These are phyloP conservation scores for Gila orcuttii DNA, from an alignment of 2,113 vertebrate genomes.

Conservation along the genomic window DNA sequence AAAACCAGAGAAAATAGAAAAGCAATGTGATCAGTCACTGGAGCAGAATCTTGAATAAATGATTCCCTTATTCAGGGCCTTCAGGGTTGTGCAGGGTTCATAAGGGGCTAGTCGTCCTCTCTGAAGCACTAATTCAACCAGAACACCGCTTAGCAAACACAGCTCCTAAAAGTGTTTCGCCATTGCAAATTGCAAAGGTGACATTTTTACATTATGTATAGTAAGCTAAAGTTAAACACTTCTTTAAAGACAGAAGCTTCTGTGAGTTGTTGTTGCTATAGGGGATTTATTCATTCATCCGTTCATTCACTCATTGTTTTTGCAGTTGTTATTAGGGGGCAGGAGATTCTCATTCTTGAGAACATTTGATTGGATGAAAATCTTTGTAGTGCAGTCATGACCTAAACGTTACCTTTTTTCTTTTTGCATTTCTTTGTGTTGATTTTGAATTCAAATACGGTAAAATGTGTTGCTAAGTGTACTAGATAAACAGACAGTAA, in stretches of 20 bases:
- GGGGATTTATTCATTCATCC: neutral
- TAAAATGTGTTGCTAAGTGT: neutral
- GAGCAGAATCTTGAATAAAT: slow-evolving; percentile 49
- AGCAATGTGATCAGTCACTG: slow-evolving; percentile 49
- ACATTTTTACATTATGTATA: neutral
- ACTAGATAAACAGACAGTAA: neutral
- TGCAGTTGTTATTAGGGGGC: neutral
- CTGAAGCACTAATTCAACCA: slow-evolving; percentile 39
- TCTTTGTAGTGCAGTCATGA: neutral
- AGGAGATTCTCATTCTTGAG: neutral
- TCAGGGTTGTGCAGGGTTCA: slow-evolving; percentile 46
- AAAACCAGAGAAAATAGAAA: slow-evolving; percentile 53
- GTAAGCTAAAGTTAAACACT: neutral
- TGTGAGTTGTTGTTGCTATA: neutral
- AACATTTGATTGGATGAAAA: neutral
- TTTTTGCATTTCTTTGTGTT: neutral
- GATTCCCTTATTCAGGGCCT: slow-evolving; percentile 50
- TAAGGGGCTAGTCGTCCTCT: slow-evolving; percentile 35
- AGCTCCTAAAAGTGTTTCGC: neutral
- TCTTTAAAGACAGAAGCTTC: neutral
- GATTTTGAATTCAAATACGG: neutral
- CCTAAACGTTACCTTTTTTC: neutral
- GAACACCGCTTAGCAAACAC: slow-evolving; percentile 28
- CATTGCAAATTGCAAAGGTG: neutral
- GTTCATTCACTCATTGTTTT: neutral